A percentile compares a stretch with the other conserved stretches of the same genome.
These are phyloP conservation scores for Miltochrista miniata DNA, from an alignment of 2,888 invertebrate genomes.

Conservation along the genomic window DNA sequence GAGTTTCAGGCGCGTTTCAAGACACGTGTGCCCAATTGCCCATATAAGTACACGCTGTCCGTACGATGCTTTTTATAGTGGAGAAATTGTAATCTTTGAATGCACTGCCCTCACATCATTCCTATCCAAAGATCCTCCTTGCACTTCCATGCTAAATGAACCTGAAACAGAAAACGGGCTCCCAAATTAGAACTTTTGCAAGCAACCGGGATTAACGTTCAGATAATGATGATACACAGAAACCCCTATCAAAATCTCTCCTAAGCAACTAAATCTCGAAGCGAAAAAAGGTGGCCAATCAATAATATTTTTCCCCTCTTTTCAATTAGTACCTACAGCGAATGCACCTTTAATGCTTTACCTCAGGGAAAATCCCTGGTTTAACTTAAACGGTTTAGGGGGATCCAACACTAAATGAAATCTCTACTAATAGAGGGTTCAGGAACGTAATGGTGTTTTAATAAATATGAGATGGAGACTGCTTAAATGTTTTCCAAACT, in stretches of 20 bases:
- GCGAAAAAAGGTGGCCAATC: slow-evolving; percentile 49
- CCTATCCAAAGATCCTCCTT: too few species aligned
- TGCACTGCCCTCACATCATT: too few species aligned
- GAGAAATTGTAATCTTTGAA: too few species aligned
- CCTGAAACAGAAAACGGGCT: too few species aligned
- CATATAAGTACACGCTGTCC: too few species aligned
- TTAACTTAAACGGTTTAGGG: slow-evolving; percentile 74
- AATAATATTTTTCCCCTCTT: slow-evolving; percentile 62
- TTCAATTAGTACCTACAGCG: slow-evolving; percentile 76
- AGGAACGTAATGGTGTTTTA: slow-evolving; percentile 45
- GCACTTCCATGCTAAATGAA: too few species aligned
- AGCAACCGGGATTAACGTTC: too few species aligned
- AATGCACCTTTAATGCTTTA: slow-evolving; percentile 74
- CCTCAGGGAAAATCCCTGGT: slow-evolving; percentile 62
- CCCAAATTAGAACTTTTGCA: too few species aligned
- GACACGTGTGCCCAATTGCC: too few species aligned
- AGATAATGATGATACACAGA: not conserved
- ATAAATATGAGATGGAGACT: slow-evolving; percentile 31
- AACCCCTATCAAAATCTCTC: not conserved
- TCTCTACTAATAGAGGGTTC: slow-evolving; percentile 42
- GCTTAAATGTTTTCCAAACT: slow-evolving; percentile 5
- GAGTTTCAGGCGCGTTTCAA: too few species aligned
- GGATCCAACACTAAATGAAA: slow-evolving; percentile 61
- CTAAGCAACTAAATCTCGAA: slow-evolving; percentile 13
- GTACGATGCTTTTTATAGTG: too few species aligned